A percentile compares a stretch with the other conserved stretches of the same genome.
These are phyloP conservation scores for Hypselothyrea guttata DNA, from an alignment of 2,888 invertebrate species.

Conservation along the genomic window DNA sequence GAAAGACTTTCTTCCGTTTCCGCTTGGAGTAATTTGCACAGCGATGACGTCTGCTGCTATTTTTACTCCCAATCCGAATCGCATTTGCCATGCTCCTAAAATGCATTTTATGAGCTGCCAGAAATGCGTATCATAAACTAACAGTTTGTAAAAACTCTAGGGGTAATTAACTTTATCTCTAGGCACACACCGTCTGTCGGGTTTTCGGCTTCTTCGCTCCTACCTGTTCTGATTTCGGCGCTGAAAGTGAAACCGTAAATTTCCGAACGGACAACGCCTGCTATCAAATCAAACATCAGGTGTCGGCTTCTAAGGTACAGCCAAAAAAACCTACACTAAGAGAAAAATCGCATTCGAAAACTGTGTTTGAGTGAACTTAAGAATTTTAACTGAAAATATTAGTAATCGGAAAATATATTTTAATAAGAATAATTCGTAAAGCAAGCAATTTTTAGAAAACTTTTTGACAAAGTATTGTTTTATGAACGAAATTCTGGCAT, in stretches of 20 bases:
- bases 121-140: constrained; percentile 79
- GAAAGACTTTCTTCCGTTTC: constrained; percentile 79
- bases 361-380: no score
- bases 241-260: constrained; percentile 80
- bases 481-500: no score
- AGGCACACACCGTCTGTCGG: constrained; percentile 49
- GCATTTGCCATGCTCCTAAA: not conserved
- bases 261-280: constrained; percentile 26
- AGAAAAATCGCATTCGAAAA: not conserved
- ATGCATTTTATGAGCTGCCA: constrained; percentile 34
- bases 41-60: constrained; percentile 13
- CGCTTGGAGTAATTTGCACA: constrained; percentile 30
- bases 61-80: not conserved
- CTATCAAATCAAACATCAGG: constrained; percentile 78
- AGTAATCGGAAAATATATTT: no score
- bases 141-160: constrained; percentile 70
- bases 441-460: no score
- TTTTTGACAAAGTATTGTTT: no score
- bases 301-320: constrained; percentile 58
- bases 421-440: no score
- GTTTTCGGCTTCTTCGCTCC: not conserved
- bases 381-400: no score
- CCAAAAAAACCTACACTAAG: not conserved
- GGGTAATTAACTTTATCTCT: constrained; percentile 72
- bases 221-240: constrained; percentile 80